A percentile compares a stretch with the other conserved stretches of the same genome.
These are phyloP conservation scores for Drosophila aff. DNA, from an alignment of 1,140 invertebrate species.

Conservation along the genomic window DNA sequence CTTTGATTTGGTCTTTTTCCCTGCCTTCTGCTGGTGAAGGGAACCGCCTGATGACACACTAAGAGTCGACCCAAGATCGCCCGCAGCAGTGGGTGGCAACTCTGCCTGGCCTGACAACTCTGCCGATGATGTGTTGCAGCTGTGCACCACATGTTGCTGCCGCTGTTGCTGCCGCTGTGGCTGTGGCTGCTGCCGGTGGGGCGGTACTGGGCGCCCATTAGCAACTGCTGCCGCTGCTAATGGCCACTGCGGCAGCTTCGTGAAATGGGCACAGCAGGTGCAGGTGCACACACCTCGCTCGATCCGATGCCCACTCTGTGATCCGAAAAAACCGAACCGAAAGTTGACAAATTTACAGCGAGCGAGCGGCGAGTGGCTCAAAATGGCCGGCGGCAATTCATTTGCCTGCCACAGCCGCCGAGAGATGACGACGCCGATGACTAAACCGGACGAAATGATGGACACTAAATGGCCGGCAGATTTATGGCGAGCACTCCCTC, in stretches of 20 bases:
- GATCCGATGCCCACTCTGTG: constrained; percentile 23
- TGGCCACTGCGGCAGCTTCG: constrained; percentile 56
- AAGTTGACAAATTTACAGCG: constrained; percentile 81
- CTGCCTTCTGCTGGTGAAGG: constrained; percentile 17
- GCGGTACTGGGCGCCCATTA: constrained; percentile 73
- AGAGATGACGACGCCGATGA: constrained; percentile 44
- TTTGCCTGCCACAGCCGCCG: constrained; percentile 55
- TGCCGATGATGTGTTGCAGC: constrained; percentile 78
- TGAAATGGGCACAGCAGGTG: constrained; percentile 82
- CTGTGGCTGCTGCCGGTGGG: constrained; percentile 36
- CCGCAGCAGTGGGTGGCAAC: constrained; percentile 76
- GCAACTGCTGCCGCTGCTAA: constrained; percentile 44
- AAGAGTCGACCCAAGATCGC: constrained; percentile 43
- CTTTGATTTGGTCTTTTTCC: constrained; percentile 10
- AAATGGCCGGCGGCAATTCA: constrained; percentile 78
- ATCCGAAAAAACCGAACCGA: constrained; percentile 53
- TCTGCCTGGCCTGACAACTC: constrained; percentile 60
- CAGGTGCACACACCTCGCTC: constrained; percentile 62
- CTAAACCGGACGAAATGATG: constrained; percentile 72
- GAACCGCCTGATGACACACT: constrained; percentile 73
- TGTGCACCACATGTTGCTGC: constrained; percentile 79
- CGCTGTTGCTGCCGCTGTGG: not conserved
- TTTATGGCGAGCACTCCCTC: constrained; percentile 71
- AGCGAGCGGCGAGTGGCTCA: constrained; percentile 47
- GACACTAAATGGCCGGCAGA: constrained; percentile 78